Conservation (phyloP, 2,797 vertebrate genomes). For the Falco rusticolus region DNA sequence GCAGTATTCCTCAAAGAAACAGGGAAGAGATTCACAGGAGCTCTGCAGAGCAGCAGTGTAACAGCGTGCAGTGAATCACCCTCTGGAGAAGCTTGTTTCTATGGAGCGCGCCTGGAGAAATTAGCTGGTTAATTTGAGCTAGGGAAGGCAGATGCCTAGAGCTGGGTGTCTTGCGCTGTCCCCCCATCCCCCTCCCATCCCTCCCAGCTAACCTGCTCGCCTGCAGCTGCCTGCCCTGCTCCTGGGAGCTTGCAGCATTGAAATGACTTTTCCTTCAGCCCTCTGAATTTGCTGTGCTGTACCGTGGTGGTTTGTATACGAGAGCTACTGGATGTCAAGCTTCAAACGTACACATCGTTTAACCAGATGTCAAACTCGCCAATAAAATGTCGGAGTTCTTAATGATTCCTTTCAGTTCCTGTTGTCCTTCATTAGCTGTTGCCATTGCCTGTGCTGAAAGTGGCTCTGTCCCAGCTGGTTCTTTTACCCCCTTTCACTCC, state of each 20-base stretch:
- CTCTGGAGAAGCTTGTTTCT: slow-evolving; percentile 2
- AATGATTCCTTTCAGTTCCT: neutral
- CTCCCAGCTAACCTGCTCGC: neutral
- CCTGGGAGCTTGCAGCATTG: neutral
- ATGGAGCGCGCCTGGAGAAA: neutral
- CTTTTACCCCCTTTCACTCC: neutral
- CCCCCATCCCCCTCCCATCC: neutral
- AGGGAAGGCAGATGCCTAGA: neutral
- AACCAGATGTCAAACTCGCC: neutral
- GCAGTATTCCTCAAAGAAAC: neutral
- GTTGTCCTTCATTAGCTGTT: neutral
- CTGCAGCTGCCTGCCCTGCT: neutral
- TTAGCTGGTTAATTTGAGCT: neutral
- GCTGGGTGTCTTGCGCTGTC: neutral
- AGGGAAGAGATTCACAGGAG: neutral
- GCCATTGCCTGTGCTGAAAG: neutral
- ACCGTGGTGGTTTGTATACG: neutral
- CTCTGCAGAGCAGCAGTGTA: neutral
- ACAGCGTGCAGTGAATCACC: neutral
- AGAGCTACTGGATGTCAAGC: neutral
- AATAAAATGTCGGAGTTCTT: slow-evolving; percentile 37
- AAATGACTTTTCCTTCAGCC: neutral
- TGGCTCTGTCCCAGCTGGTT: neutral
- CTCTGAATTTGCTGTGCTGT: neutral
- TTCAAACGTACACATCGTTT: neutral